Evolutionary conservation across 2,888 invertebrate genomes (phyloP), one percentile per base, ranked within the genome.

Genomic region (Galerucella calmariensis): DNA sequence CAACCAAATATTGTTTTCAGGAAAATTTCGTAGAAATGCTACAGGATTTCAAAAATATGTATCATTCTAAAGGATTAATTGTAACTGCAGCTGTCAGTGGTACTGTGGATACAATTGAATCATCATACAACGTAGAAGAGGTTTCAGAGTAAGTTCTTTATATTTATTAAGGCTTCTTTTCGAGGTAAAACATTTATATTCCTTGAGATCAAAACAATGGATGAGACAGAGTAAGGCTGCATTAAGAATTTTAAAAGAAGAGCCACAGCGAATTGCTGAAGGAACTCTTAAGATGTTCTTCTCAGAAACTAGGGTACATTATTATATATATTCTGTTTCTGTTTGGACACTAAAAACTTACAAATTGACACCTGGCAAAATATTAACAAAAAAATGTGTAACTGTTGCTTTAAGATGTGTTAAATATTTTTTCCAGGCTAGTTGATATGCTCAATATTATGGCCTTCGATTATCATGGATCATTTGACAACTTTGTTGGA

Each of bases 401-500:
- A 5, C 35, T 35, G 35, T 35, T 35, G 35, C 35, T 35, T 6
- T 35, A 35, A 35, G 35, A 0, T 35, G 35, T 35, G 35, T 35
- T 35, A 35, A 27, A n/a, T 35, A 71, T 51, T 71, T 67, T 65
- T 78, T 81, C 14, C 51, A 84, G 84, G 16, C 62, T 78, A 20
- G 67, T 83, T 53, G 83, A 83, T 72, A 75, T 82, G 93, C 94
- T 84, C 51, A 84, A 82, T 69, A 78, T 84, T 10, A 83, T 83
- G 83, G 73, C 79, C 2, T 83, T 83, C 80, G 94, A 95, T 83
- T 88, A 92, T 82, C 91, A 93, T 80, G 93, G 94, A 1, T 86
- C 90, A 0, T 93, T 92, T 91, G 92, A 94, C 61, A 53, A 84
- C 0, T 86, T 87, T 0, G 91, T 92, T 0, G 93, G 93, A 0